Percentiles rank a stretch among this genome's conserved stretches.
Conservation (phyloP, 2,888 invertebrate species). For the Drosophila leonis region DNA sequence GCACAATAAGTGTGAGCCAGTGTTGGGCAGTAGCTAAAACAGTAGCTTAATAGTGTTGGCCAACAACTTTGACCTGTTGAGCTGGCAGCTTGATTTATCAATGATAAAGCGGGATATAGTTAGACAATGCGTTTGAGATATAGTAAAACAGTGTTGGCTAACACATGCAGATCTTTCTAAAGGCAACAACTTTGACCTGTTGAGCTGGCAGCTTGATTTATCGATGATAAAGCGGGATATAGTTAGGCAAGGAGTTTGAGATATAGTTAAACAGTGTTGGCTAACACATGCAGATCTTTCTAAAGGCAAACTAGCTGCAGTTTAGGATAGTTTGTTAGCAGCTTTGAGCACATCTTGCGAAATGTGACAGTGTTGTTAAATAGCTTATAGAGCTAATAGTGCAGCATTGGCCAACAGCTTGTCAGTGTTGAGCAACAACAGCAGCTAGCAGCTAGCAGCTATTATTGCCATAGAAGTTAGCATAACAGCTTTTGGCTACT, state of each 20-base stretch:
- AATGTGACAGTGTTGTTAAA: too few relatives aligned
- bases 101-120: not conserved
- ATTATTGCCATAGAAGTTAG: not conserved
- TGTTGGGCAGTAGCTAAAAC: not conserved
- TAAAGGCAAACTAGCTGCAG: too few relatives aligned
- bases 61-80: not conserved
- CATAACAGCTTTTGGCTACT: conserved; percentile 23
- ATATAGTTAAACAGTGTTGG: not conserved
- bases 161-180: too few relatives aligned
- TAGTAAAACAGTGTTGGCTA: not conserved
- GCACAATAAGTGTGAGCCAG: not conserved
- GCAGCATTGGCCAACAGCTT: not conserved
- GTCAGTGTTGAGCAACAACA: not conserved
- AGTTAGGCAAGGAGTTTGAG: not conserved
- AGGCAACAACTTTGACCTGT: not conserved
- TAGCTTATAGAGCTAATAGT: not conserved
- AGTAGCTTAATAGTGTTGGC: not conserved
- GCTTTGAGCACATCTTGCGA: too few relatives aligned
- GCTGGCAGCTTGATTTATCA: not conserved
- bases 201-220: not conserved
- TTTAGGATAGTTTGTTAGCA: too few relatives aligned
- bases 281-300: not conserved
- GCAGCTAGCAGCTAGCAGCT: too few relatives aligned
- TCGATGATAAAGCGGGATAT: not conserved
- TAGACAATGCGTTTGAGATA: not conserved